A percentile compares a stretch with the other conserved stretches of the same genome.
These are phyloP conservation scores for Desmodus rotundus DNA, from an alignment of 2,113 vertebrate species.

Conservation along the genomic window DNA sequence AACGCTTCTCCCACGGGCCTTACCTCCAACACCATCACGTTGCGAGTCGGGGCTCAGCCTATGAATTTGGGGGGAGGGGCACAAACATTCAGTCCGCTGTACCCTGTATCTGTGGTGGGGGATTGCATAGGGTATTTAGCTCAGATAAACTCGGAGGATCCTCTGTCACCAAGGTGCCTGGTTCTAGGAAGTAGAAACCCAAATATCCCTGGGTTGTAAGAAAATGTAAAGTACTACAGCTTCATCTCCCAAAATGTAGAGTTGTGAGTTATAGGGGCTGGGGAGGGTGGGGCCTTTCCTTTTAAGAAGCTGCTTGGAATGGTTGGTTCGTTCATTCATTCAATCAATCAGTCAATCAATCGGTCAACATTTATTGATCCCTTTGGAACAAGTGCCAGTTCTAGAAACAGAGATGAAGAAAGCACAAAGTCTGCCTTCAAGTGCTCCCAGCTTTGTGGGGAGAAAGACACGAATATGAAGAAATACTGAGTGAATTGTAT, in stretches of 20 bases:
- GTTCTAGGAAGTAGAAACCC: background rate
- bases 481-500: background rate
- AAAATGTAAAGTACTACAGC: background rate
- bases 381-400: background rate
- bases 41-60: background rate
- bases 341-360: background rate
- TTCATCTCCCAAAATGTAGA: background rate
- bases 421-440: background rate
- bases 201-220: background rate
- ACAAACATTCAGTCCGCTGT: background rate
- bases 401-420: background rate
- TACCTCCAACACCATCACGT: background rate
- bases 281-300: background rate
- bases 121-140: background rate
- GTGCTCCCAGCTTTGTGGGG: background rate
- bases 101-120: accelerated
- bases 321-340: background rate
- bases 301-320: background rate
- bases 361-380: background rate
- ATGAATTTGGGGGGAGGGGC: background rate
- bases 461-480: background rate
- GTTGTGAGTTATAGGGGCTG: background rate
- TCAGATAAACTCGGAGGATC: background rate
- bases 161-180: background rate
- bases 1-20: background rate